These are phyloP conservation scores for Drosophila willistoni DNA, from an alignment of 1,140 invertebrate species.

Conservation along the genomic window DNA sequence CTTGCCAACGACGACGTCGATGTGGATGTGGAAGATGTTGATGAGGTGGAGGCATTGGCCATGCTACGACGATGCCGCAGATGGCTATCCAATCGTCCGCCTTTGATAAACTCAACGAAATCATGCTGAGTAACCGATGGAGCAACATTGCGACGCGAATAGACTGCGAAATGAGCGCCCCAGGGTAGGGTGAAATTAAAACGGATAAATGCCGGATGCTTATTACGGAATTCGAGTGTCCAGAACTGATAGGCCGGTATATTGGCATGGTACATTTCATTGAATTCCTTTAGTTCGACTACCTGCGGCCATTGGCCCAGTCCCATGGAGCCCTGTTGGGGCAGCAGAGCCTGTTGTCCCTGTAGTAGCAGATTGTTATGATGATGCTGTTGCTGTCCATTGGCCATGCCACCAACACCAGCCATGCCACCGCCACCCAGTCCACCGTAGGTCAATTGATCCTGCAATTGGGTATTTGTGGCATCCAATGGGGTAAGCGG, in stretches of 20 bases:
- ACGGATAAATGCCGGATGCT: slow-evolving; percentile 93
- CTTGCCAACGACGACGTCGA: background rate
- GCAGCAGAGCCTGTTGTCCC: slow-evolving; percentile 83
- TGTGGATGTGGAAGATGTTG: background rate
- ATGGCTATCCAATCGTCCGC: slow-evolving; percentile 90
- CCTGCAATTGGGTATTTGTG: slow-evolving; percentile 77
- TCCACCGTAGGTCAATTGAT: slow-evolving; percentile 65
- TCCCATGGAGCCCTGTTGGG: slow-evolving; percentile 83
- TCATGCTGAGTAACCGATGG: slow-evolving; percentile 98
- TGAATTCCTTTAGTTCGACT: slow-evolving; percentile 91
- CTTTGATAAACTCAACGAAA: slow-evolving; percentile 95
- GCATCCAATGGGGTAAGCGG: slow-evolving; percentile 72
- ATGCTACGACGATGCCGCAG: slow-evolving; percentile 81
- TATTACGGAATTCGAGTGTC: slow-evolving; percentile 95
- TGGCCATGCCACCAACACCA: slow-evolving; percentile 15
- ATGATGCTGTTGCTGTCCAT: slow-evolving; percentile 82
- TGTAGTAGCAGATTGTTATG: slow-evolving; percentile 68
- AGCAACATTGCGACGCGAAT: slow-evolving; percentile 94
- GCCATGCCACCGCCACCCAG: slow-evolving; percentile 23
- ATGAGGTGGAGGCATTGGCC: slow-evolving; percentile 30
- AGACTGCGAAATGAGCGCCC: slow-evolving; percentile 96
- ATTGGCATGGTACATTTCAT: slow-evolving; percentile 90
- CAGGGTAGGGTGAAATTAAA: slow-evolving; percentile 95
- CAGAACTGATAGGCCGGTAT: slow-evolving; percentile 95
- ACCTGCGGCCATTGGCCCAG: slow-evolving; percentile 90